These are phyloP conservation scores for Alloplasta piceator DNA, from an alignment of 2,888 invertebrate genomes.

Conservation along the genomic window DNA sequence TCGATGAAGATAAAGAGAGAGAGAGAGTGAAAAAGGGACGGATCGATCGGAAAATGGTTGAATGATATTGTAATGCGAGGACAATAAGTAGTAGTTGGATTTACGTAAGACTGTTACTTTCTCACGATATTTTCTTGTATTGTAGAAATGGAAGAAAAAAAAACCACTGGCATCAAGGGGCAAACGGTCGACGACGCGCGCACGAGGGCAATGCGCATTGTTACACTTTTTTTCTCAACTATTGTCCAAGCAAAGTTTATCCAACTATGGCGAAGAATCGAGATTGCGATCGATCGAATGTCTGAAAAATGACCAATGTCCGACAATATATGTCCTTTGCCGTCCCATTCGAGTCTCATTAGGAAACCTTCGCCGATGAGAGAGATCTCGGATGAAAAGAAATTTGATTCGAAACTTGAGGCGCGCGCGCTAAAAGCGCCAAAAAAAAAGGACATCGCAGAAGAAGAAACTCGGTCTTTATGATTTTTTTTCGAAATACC, in stretches of 20 bases:
- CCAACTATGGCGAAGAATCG: slow-evolving; percentile 58
- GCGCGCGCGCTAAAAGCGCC: slow-evolving; percentile 18
- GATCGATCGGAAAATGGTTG: slow-evolving; percentile 25
- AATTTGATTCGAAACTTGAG: slow-evolving; percentile 60
- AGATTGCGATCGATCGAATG: slow-evolving; percentile 68
- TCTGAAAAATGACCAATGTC: slow-evolving; percentile 64
- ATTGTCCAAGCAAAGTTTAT: slow-evolving; percentile 61
- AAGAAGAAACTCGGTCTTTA: slow-evolving; percentile 17
- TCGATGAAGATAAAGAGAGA: slow-evolving; percentile 17
- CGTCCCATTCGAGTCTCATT: slow-evolving; percentile 63
- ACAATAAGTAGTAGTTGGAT: slow-evolving; percentile 67
- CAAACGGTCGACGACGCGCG: slow-evolving; percentile 35
- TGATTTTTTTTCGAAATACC: not conserved
- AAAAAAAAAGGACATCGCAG: slow-evolving; percentile 34
- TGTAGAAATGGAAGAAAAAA: slow-evolving; percentile 56
- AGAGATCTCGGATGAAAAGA: slow-evolving; percentile 52
- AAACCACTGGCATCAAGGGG: slow-evolving; percentile 47
- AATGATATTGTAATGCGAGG: slow-evolving; percentile 47
- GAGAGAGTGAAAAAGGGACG: slow-evolving; percentile 14
- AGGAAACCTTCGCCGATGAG: slow-evolving; percentile 38
- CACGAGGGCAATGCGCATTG: slow-evolving; percentile 57
- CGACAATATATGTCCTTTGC: slow-evolving; percentile 40
- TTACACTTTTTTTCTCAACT: slow-evolving; percentile 49
- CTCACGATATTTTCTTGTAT: slow-evolving; percentile 65
- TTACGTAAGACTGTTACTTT: slow-evolving; percentile 65